Conservation (phyloP, 2,888 invertebrate species). For the Xiphydria camelus region DNA sequence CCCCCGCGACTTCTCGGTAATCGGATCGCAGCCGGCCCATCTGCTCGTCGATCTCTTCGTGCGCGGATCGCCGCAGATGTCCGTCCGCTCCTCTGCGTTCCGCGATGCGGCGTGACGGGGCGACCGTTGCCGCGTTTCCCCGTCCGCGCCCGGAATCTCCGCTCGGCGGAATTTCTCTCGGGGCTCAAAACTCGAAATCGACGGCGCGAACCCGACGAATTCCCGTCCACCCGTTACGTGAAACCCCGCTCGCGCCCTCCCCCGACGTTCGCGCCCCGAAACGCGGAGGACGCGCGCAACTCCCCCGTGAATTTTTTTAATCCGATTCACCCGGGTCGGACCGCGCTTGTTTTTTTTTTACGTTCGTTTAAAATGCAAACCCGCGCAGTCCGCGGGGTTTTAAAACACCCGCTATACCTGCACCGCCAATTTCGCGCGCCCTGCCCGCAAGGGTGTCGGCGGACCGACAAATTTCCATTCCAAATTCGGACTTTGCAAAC, state of each 20-base stretch:
- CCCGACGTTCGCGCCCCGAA: constrained; percentile 12
- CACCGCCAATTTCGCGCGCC: constrained; percentile 26
- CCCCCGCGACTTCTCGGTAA: not conserved
- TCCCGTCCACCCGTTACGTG: not conserved
- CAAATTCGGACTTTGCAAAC: constrained; percentile 2
- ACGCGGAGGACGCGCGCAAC: constrained; percentile 19
- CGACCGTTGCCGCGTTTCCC: no score
- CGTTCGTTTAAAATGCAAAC: constrained; percentile 48
- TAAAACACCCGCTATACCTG: constrained; percentile 31
- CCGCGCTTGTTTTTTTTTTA: constrained; percentile 4
- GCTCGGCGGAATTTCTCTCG: no score
- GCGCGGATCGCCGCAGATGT: no score
- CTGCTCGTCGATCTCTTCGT: constrained; percentile 11
- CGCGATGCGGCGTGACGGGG: no score
- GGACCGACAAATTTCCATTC: constrained; percentile 3
- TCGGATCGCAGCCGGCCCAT: not conserved
- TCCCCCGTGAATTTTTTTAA: constrained; percentile 44
- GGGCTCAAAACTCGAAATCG: no score
- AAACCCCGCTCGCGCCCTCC: not conserved
- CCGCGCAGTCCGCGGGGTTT: constrained; percentile 33
- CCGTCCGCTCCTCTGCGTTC: no score
- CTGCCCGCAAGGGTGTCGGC: not conserved
- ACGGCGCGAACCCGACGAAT: no score
- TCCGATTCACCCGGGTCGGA: constrained; percentile 35
- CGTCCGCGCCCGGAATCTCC: no score